These are phyloP conservation scores for Myotis yumanensis DNA, from an alignment of 2,113 vertebrate genomes.

Conservation along the genomic window DNA sequence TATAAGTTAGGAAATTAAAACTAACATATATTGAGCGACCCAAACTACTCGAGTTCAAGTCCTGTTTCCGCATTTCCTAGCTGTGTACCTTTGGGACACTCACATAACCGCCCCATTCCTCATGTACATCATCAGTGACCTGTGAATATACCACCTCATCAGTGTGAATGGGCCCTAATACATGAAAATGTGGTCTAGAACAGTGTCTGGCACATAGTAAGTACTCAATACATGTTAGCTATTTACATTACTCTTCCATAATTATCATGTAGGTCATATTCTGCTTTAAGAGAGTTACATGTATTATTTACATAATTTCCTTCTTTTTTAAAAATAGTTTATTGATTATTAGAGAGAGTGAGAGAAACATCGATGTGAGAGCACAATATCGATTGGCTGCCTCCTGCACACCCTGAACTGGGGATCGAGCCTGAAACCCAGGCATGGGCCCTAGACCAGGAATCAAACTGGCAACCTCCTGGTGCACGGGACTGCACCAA, in stretches of 20 bases:
- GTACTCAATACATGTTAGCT: background rate
- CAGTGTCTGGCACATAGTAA: background rate
- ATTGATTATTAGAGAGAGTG: too few relatives aligned
- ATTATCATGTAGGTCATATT: background rate
- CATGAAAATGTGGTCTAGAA: background rate
- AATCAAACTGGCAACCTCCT: too few relatives aligned
- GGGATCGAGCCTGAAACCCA: too few relatives aligned
- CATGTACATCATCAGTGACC: background rate
- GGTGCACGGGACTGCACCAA: too few relatives aligned
- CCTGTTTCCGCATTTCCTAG: background rate
- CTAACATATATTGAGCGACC: background rate
- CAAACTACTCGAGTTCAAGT: background rate
- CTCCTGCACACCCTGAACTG: too few relatives aligned
- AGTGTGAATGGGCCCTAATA: background rate
- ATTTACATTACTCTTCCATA: background rate
- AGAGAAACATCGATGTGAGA: too few relatives aligned
- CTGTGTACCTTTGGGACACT: background rate
- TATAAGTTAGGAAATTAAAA: background rate
- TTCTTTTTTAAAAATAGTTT: background rate
- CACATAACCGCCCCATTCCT: accelerated
- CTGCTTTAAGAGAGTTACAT: background rate
- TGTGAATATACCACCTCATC: background rate
- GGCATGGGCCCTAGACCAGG: too few relatives aligned
- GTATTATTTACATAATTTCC: background rate
- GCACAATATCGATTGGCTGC: too few relatives aligned